Evolutionary conservation across 2,888 invertebrate species (phyloP), one percentile per base, ranked within the genome.

Genomic region (Melanostoma mellinum): DNA sequence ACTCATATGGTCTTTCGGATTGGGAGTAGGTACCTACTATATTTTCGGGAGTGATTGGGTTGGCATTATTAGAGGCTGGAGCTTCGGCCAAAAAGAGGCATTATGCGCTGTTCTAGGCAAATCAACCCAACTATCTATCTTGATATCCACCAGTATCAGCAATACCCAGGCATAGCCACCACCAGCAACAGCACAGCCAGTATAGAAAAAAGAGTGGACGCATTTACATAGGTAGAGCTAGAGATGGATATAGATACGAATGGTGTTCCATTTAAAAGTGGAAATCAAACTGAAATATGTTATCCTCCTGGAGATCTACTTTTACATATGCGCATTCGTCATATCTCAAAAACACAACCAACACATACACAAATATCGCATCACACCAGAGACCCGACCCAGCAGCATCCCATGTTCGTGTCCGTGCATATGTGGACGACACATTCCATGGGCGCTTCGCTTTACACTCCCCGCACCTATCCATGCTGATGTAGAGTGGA

Each of bases 241-340:
- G 40, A 30, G 40, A 55, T 33, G 52, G 63, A 63, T 44, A 69
- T 44, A 77, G 40, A 77, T 58, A 60, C 40, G 35, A 35, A 52
- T 65, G 68, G 50, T 63, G 69, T 71, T 52, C 72, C 61, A 72
- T 77, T 63, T 82, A 76, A 68, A 77, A 69, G 77, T 71, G 61
- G 72, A 65, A 77, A 82, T 52, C 77, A 82, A 82, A 77, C 68
- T 74, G 84, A 84, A 84, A 79, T 84, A 79, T 84, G 84, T 84
- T 84, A 84, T 84, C 84, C 63, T 63, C 36, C 63, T 75, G 63
- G 79, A 67, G 84, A 84, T 84, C 84, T 79, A 61, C 75, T 69
- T 75, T 79, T 84, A 84, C 84, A 84, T 84, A 84, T 84, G 84
- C 84, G 84, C 84, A 84, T 84, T 84, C 84, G 84, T 84, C 84